Base-by-base conservation (phyloP, 2,113 vertebrate species). In the Piprites chloris region DNA sequence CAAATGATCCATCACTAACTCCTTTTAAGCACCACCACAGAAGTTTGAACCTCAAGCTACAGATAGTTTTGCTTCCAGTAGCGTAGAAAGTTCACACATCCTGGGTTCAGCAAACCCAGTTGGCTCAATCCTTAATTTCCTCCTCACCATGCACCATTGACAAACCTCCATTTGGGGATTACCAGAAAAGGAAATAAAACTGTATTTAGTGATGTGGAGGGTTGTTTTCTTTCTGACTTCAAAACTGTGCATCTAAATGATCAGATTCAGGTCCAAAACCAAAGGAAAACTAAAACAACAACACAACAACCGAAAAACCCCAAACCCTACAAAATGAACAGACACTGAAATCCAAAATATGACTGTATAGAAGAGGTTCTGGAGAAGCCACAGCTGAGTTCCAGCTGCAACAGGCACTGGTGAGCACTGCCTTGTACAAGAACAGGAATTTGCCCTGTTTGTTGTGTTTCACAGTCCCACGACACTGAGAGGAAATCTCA, bases 401-500 rank as follows among this genome's bases (percentile, higher is more conserved):
- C 85, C 95, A 96, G 79, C 58, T 77, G 84, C 77, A 93, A 53
- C 1, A 33, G 23, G 52, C 65, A 79, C 52, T 72, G 81, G 41
- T 33, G 85, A 97, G 80, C 13, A 61, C 86, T 84, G 83, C 41
- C 62, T 89, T 94, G 92, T 82, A 90, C 96, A 71, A 95, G 73
- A 95, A 75, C 13, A 50, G 91, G 73, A 89, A 86, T 95, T 92
- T 95, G 94, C 87, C 93, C 87, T 85, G 87, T 72, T 92, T 75
- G 84, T 47, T 97, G 58, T 65, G 75, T 91, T 97, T 95, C 92
- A 93, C 11, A 92, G 93, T 97, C 90, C 85, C 96, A 89, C 21
- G 14, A 87, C 80, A 94, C 49, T 1, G 4, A 88, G 75, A 97
- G 86, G 97, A 98, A 97, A 96, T 96, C 95, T 97, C 95, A 96